Evolutionary conservation across 2,888 invertebrate genomes (phyloP).

Genomic region (Polydrusus tereticollis): DNA sequence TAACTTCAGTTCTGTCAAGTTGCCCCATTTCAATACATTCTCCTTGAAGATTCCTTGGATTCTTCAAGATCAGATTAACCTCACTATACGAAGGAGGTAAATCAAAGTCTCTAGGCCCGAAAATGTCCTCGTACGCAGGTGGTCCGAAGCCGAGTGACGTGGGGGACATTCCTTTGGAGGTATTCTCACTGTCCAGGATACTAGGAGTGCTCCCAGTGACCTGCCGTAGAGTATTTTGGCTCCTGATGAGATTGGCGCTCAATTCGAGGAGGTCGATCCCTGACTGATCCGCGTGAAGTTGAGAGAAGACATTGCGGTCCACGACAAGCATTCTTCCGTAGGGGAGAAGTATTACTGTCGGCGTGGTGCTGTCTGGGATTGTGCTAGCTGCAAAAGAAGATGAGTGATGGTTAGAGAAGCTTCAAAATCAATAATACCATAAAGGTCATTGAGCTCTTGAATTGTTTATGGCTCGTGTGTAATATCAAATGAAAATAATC

Average conservation of each 20-base stretch:
- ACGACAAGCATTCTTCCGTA: conserved; percentile 72
- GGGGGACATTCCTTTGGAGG: conserved; percentile 70
- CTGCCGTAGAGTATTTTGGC: conserved; percentile 60
- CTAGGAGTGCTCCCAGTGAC: conserved; percentile 65
- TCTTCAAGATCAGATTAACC: conserved; percentile 59
- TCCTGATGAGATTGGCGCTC: conserved; percentile 68
- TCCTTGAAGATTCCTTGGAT: not conserved
- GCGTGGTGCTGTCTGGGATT: conserved; percentile 65
- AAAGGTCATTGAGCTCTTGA: too few relatives aligned
- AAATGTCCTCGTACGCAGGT: conserved; percentile 71
- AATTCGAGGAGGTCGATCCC: conserved; percentile 70
- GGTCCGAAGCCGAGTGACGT: conserved; percentile 68
- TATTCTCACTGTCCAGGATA: conserved; percentile 68
- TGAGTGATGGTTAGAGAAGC: not conserved
- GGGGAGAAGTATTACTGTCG: conserved; percentile 71
- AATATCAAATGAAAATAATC: too few relatives aligned
- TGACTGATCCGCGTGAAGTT: conserved; percentile 66
- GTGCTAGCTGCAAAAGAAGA: conserved; percentile 53
- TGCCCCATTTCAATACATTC: conserved; percentile 28
- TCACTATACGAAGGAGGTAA: conserved; percentile 66
- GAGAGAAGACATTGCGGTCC: conserved; percentile 70
- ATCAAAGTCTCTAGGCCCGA: conserved; percentile 62
- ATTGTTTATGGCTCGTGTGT: too few relatives aligned
- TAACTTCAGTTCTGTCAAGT: not conserved
- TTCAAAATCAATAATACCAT: too few relatives aligned